A percentile compares a stretch with the other conserved stretches of the same genome.
Conservation (phyloP, 2,113 vertebrate species). For the Theristicus caerulescens region DNA sequence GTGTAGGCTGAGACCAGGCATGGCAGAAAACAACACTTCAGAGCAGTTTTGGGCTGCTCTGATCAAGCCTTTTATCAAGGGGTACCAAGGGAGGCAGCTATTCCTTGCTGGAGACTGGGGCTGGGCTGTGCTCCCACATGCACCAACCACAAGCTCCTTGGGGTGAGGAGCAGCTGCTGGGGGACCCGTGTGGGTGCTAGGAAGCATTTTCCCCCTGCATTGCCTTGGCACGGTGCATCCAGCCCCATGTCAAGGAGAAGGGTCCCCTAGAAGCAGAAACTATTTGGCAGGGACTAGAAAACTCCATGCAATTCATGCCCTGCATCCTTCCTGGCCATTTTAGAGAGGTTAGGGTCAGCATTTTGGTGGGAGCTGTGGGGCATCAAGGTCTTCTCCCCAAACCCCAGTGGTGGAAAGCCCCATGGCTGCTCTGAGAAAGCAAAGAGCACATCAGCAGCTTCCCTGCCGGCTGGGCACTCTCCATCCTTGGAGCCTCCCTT, state of each 20-base stretch:
- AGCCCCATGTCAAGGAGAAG: fast-evolving
- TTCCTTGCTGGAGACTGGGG: not conserved
- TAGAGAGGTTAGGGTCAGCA: not conserved
- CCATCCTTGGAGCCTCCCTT: not conserved
- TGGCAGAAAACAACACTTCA: not conserved
- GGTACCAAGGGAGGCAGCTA: not conserved
- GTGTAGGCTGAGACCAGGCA: not conserved
- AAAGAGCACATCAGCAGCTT: not conserved
- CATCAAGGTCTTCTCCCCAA: not conserved
- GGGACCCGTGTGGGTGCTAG: fast-evolving
- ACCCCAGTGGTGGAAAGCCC: not conserved
- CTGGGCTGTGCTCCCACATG: not conserved
- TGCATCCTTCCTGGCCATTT: not conserved
- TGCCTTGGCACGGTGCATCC: not conserved
- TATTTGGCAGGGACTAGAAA: not conserved
- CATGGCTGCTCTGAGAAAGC: not conserved
- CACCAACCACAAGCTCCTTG: fast-evolving
- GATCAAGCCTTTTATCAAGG: fast-evolving
- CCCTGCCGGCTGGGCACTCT: fast-evolving
- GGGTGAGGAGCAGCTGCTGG: not conserved
- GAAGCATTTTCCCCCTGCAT: not conserved
- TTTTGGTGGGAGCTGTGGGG: not conserved
- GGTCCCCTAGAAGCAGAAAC: not conserved
- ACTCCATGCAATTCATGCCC: not conserved
- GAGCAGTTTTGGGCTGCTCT: not conserved